These are phyloP conservation scores for Yponomeuta cagnagella DNA, from an alignment of 2,888 invertebrate species.

Conservation along the genomic window DNA sequence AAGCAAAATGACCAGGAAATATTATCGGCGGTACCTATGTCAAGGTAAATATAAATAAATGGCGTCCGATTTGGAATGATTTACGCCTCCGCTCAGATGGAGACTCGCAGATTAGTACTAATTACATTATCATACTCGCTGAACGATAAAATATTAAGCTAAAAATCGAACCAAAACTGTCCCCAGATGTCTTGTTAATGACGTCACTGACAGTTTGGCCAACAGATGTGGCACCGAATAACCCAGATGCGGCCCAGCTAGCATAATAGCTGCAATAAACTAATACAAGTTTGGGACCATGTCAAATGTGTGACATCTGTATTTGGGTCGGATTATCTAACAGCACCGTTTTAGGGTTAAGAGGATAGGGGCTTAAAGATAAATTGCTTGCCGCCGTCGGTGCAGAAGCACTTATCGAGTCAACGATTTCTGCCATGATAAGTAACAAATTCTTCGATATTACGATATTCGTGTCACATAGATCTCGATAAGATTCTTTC, in stretches of 20 bases:
- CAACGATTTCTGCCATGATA: too few relatives aligned
- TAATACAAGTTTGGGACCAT: constrained; percentile 27
- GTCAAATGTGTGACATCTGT: constrained; percentile 64
- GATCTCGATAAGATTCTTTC: too few relatives aligned
- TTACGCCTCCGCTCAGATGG: not conserved
- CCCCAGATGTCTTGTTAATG: constrained; percentile 50
- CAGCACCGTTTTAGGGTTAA: constrained; percentile 9
- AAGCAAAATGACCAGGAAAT: not conserved
- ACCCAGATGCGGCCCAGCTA: constrained; percentile 22
- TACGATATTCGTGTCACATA: too few relatives aligned
- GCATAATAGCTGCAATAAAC: constrained; percentile 29
- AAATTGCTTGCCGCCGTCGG: not conserved
- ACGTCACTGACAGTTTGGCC: constrained; percentile 51
- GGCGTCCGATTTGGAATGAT: not conserved
- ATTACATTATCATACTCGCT: not conserved
- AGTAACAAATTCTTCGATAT: too few relatives aligned
- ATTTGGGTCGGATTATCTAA: constrained; percentile 22
- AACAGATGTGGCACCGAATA: constrained; percentile 47
- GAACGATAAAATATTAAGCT: not conserved
- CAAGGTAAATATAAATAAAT: too few relatives aligned
- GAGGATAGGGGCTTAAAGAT: not conserved
- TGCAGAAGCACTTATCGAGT: not conserved
- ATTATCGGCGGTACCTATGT: not conserved
- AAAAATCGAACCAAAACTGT: constrained; percentile 5
- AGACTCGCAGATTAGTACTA: not conserved